Percentiles rank a stretch among this genome's conserved stretches.
Conservation (phyloP, 2,888 invertebrate species). For the Venusia cambrica region DNA sequence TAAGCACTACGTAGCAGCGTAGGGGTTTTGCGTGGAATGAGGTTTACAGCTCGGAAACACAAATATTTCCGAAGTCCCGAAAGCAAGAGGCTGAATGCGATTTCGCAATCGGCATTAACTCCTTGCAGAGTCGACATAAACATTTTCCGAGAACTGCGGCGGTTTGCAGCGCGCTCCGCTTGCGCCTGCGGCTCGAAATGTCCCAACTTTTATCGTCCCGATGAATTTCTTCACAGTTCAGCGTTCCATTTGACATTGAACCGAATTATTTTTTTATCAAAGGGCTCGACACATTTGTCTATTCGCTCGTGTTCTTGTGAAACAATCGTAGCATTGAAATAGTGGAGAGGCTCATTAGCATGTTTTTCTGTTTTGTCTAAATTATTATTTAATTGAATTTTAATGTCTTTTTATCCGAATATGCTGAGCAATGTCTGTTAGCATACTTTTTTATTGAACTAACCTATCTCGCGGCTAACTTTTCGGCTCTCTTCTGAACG, state of each 20-base stretch:
- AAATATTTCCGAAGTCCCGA: conserved; percentile 70
- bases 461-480: conserved; percentile 22
- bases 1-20: conserved; percentile 13
- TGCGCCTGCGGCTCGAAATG: conserved; percentile 34
- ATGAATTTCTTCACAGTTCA: conserved; percentile 65
- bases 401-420: conserved; percentile 54
- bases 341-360: conserved; percentile 51
- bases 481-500: conserved; percentile 39
- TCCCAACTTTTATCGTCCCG: conserved; percentile 47
- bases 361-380: conserved; percentile 50
- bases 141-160: conserved; percentile 61
- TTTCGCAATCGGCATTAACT: conserved; percentile 67
- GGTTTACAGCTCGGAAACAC: conserved; percentile 70
- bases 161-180: conserved; percentile 35
- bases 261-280: conserved; percentile 69
- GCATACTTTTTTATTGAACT: conserved; percentile 57
- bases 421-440: conserved; percentile 51
- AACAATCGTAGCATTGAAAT: conserved; percentile 48
- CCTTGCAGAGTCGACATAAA: conserved; percentile 59
- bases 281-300: conserved; percentile 58
- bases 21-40: conserved; percentile 49
- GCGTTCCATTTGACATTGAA: conserved; percentile 67
- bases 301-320: conserved; percentile 50
- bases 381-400: conserved; percentile 66
- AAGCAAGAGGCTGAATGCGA: conserved; percentile 50